Base-by-base conservation (phyloP, 2,113 vertebrate genomes). In the Tricholaema leucomelas region DNA sequence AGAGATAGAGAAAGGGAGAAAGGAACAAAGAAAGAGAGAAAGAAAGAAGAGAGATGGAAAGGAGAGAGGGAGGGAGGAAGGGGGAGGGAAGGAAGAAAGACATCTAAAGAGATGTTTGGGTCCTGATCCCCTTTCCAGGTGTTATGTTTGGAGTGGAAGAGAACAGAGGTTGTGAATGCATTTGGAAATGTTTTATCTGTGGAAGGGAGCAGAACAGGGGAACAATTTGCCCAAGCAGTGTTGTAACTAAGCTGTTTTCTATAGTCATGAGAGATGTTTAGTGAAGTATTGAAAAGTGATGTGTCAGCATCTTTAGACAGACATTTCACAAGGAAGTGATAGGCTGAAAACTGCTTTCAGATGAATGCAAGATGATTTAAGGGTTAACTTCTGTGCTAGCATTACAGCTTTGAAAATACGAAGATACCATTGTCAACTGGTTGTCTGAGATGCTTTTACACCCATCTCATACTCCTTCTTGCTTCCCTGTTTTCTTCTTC, bases 381-480 rank as follows among this genome's bases (percentile, higher is more conserved):
- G 66, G 44, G 56, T 87, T 93, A 90, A 85, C 64, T 66, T 90
- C 30, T 36, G 21, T 11, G 5, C 44, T 69, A 42, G 31, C 13
- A 7, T 63, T 64, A 31, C 63, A 59, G 30, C 21, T 35, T 3
- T 63, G 59, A 58, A 85, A 86, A 90, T 52, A 73, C 15, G n/a
- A 79, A 90, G 71, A 36, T 88, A 70, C 35, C 44, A 42, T 44
- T 84, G 70, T 75, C 77, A 86, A 55, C 58, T 64, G 10, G 44
- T 66, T 84, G 30, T 75, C 85, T 88, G 79, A 90, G 44, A n/a
- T 61, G 35, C 73, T 88, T 84, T 86, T 81, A 72, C 84, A 91
- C n/a, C 28, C 7, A 2, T 69, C 38, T 85, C 23, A 56, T 64
- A 50, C 84, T 85, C 54, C 58, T 85, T 40, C 59, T 48, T 59